phyloP scores from a whole-genome alignment of 2,113 vertebrate species.

The Daphoenositta chrysoptera region DNA sequence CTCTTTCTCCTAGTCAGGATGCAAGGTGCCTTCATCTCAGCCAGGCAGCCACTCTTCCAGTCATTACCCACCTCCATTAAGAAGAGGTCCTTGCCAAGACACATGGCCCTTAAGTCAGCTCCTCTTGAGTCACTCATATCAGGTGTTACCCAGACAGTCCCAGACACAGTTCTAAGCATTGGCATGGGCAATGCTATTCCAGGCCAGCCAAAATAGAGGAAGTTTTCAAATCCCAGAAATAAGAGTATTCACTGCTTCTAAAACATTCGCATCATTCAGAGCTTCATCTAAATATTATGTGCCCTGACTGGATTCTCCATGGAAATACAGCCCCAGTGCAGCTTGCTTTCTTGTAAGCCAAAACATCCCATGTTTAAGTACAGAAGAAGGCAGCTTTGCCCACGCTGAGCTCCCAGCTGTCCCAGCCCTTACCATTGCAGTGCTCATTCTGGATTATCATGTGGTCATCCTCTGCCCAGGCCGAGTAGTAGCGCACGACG shows the following conservation, averaged over 20 bases:
- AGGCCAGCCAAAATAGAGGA: neutral
- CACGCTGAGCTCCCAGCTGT: neutral
- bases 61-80: neutral
- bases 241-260: neutral
- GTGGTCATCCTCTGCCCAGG: slow-evolving; percentile 90
- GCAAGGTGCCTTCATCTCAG: neutral
- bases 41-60: neutral
- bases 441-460: slow-evolving; percentile 98
- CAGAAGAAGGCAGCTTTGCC: neutral
- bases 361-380: neutral
- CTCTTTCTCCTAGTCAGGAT: neutral
- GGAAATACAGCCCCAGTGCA: neutral
- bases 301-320: neutral
- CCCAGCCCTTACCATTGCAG: slow-evolving; percentile 83
- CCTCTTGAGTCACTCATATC: neutral
- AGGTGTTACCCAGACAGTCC: neutral
- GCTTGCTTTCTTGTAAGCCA: neutral
- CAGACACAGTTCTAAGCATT: neutral
- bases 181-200: neutral
- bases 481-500: slow-evolving; percentile 94
- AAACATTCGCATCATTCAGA: neutral
- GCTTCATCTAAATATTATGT: neutral
- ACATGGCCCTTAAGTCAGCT: neutral
- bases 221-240: neutral
- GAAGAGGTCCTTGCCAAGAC: neutral